Percentiles rank a stretch among this genome's conserved stretches.
These are phyloP conservation scores for Drosophila novamexicana DNA, from an alignment of 1,140 invertebrate genomes.

Conservation along the genomic window DNA sequence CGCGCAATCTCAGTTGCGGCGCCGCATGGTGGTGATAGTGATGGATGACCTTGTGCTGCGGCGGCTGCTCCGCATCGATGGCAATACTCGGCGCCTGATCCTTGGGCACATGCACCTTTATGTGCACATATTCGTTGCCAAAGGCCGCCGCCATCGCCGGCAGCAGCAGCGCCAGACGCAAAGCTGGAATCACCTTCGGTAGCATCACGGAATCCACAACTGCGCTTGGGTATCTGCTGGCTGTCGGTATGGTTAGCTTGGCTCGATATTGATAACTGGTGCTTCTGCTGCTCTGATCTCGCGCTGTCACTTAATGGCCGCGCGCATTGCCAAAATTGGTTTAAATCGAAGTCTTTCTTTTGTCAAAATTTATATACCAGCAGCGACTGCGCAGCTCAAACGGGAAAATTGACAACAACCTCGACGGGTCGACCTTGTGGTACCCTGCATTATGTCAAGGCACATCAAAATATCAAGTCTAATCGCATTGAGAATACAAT, in stretches of 20 bases:
- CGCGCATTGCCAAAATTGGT: constrained; percentile 76
- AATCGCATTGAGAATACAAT: too few relatives aligned
- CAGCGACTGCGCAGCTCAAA: constrained; percentile 50
- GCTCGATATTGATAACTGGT: constrained; percentile 2
- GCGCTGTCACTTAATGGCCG: constrained; percentile 47
- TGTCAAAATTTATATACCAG: constrained; percentile 77
- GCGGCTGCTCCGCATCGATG: constrained; percentile 32
- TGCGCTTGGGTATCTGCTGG: not conserved
- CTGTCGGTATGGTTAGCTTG: not conserved
- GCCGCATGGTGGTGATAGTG: constrained; percentile 69
- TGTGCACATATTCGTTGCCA: constrained; percentile 77
- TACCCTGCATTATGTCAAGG: constrained; percentile 4
- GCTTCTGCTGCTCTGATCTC: constrained; percentile 19
- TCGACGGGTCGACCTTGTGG: not conserved
- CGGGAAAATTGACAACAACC: constrained; percentile 28
- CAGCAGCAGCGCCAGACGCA: constrained; percentile 17
- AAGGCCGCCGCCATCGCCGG: constrained; percentile 31
- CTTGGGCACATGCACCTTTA: constrained; percentile 77
- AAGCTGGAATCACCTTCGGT: not conserved
- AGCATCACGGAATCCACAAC: constrained; percentile 1
- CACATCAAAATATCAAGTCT: not conserved
- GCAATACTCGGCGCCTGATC: constrained; percentile 45
- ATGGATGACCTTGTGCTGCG: constrained; percentile 69
- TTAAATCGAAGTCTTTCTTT: constrained; percentile 76
- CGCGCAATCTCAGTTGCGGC: constrained; percentile 51